phyloP scores from a whole-genome alignment of 2,113 vertebrate species.

The Camelus dromedarius region DNA sequence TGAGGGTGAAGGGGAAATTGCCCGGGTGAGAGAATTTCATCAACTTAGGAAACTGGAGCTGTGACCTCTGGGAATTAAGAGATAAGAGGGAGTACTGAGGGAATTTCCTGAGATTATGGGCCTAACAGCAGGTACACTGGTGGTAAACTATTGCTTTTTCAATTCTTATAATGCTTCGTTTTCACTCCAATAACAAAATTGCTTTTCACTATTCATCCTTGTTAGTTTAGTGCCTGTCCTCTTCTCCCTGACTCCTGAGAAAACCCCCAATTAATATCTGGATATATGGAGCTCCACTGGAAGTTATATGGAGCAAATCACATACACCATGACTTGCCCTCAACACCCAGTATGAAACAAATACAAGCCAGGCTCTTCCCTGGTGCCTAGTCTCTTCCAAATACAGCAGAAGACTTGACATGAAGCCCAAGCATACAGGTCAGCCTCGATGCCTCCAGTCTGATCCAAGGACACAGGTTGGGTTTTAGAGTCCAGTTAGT shows the following conservation, averaged over 20 bases:
- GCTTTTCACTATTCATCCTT: neutral
- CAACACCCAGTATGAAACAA: neutral
- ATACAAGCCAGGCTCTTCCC: neutral
- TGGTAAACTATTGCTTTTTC: neutral
- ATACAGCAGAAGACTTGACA: neutral
- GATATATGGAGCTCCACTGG: neutral
- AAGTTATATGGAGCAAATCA: neutral
- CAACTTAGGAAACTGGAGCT: neutral
- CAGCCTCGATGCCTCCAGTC: neutral
- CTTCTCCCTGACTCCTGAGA: neutral
- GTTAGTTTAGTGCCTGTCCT: neutral
- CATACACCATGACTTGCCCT: neutral
- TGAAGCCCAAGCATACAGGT: neutral
- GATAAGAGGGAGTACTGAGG: neutral
- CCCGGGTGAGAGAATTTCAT: neutral
- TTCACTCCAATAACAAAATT: constrained; percentile 32
- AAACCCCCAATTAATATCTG: neutral
- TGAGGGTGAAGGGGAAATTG: neutral
- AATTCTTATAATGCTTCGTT: constrained; percentile 41
- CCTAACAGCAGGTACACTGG: neutral
- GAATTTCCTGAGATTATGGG: neutral
- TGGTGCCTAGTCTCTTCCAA: neutral
- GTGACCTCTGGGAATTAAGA: neutral
- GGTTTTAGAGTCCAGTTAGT: neutral
- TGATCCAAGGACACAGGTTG: neutral